Conservation (phyloP, 2,113 vertebrate genomes). For the Platysteira castanea region DNA sequence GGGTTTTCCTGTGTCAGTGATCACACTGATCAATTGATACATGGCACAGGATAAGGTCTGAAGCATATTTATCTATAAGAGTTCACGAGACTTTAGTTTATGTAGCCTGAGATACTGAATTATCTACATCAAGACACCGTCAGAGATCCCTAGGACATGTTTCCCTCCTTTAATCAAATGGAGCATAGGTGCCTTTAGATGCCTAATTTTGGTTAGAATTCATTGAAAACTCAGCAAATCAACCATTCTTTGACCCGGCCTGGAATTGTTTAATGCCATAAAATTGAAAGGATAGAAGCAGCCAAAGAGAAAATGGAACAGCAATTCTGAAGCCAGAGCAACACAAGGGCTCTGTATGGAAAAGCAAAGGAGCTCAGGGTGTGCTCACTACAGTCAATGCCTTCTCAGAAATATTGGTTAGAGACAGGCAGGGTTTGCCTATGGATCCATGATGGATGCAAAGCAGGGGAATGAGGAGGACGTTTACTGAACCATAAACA, state of each 20-base stretch:
- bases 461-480: background rate
- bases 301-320: background rate
- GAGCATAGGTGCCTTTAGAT: background rate
- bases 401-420: background rate
- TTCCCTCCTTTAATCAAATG: background rate
- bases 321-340: background rate
- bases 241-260: background rate
- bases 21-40: background rate
- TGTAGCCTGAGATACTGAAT: background rate
- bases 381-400: background rate
- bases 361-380: background rate
- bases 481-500: background rate
- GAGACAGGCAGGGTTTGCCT: background rate
- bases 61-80: background rate
- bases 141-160: background rate
- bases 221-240: background rate
- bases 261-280: background rate
- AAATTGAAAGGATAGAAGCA: background rate
- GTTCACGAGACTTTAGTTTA: background rate
- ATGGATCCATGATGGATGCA: background rate
- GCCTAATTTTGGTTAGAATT: background rate
- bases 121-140: background rate
- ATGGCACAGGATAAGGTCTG: background rate
- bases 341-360: background rate
- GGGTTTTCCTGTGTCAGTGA: background rate